Evolutionary conservation across 2,888 invertebrate species (phyloP).

Genomic region (Mactromeris polynyma): DNA sequence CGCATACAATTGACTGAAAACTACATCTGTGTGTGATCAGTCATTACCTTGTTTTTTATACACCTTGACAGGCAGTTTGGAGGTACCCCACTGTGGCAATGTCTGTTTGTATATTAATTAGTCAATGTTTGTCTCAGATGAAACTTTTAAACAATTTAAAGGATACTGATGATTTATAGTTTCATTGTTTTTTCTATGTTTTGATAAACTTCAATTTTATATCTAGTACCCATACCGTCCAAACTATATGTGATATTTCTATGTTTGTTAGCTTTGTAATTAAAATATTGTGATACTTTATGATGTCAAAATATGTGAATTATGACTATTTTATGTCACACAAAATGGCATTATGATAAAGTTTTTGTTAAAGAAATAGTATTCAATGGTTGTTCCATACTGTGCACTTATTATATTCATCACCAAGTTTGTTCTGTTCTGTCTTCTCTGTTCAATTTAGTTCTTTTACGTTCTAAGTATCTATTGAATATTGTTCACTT

Average conservation of each 20-base stretch:
- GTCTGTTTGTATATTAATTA: too few relatives aligned
- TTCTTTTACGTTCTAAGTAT: too few relatives aligned
- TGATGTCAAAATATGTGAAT: neutral
- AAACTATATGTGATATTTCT: constrained; percentile 8
- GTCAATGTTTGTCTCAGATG: neutral
- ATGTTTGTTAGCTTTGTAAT: neutral
- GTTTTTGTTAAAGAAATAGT: neutral
- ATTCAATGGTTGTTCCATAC: neutral
- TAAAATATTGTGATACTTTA: neutral
- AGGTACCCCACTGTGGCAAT: too few relatives aligned
- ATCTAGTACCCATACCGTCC: neutral
- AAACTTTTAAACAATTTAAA: too few relatives aligned
- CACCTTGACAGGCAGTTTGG: too few relatives aligned
- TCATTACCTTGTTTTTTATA: too few relatives aligned
- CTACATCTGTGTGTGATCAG: too few relatives aligned
- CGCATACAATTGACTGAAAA: too few relatives aligned
- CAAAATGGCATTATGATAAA: neutral
- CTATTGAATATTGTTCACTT: neutral
- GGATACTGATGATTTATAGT: too few relatives aligned
- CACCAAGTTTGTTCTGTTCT: neutral
- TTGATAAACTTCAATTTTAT: neutral
- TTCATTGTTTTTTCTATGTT: neutral
- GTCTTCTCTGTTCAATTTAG: neutral
- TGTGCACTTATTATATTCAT: neutral
- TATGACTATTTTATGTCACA: neutral